Conservation (phyloP, 2,888 invertebrate species). For the Rhimphoctona megacephalus region DNA sequence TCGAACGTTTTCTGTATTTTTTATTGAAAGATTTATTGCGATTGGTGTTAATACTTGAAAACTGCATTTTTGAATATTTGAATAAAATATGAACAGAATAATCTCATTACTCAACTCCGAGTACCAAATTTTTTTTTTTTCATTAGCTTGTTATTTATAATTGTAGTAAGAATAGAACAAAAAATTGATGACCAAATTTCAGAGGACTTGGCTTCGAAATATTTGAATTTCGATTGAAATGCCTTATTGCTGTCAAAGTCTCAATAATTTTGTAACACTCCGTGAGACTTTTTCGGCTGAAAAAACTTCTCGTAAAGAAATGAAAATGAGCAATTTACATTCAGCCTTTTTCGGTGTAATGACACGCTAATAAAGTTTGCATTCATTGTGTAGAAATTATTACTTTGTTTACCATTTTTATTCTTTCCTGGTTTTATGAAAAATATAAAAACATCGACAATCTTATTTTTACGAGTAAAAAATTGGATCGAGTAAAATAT, state of each 20-base stretch:
- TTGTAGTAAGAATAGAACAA: neutral
- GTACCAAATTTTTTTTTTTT: neutral
- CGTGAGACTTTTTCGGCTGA: constrained; percentile 26
- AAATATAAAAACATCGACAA: neutral
- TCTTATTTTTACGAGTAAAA: constrained; percentile 16
- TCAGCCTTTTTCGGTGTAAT: constrained; percentile 24
- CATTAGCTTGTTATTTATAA: neutral
- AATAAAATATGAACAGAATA: neutral
- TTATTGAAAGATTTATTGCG: neutral
- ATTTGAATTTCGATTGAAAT: neutral
- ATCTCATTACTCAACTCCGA: neutral
- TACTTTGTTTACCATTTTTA: neutral
- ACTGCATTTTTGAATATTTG: neutral
- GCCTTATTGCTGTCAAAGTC: constrained; percentile 1
- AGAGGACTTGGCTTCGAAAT: no score
- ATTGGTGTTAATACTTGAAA: neutral
- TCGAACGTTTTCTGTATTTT: no score
- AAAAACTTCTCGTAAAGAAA: constrained; percentile 37
- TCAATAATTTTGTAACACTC: constrained; percentile 8
- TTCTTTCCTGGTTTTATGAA: neutral
- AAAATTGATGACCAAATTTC: neutral
- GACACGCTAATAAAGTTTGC: constrained; percentile 56
- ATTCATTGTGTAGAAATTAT: neutral
- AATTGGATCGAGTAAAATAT: constrained; percentile 20
- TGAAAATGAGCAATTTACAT: constrained; percentile 55